A percentile compares a stretch with the other conserved stretches of the same genome.
Conservation (phyloP, 2,888 invertebrate genomes). For the Bembecia ichneumoniformis region DNA sequence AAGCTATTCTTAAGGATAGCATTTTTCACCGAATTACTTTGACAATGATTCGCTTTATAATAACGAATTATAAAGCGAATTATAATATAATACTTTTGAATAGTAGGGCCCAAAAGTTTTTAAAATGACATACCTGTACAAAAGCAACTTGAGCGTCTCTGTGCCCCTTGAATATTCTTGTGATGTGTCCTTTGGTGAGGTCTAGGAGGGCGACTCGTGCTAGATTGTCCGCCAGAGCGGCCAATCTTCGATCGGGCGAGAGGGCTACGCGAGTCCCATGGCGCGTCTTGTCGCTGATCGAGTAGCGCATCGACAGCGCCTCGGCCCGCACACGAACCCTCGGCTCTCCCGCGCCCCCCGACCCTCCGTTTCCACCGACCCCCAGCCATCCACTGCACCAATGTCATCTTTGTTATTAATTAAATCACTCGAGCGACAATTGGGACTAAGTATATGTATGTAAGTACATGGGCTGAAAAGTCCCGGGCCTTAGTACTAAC, state of each 20-base stretch:
- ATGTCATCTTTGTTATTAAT: no score
- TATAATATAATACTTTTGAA: no score
- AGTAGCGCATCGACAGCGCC: slow-evolving; percentile 83
- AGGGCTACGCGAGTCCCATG: slow-evolving; percentile 81
- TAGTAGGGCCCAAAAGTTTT: neutral
- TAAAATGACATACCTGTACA: slow-evolving; percentile 77
- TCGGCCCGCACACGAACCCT: slow-evolving; percentile 74
- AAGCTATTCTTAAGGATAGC: no score
- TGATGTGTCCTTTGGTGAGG: slow-evolving; percentile 81
- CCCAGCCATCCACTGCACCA: slow-evolving; percentile 58
- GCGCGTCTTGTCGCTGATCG: slow-evolving; percentile 84
- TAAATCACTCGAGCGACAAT: no score
- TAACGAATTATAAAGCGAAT: no score
- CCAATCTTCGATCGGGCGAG: slow-evolving; percentile 85
- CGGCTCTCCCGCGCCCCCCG: slow-evolving; percentile 42
- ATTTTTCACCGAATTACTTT: no score
- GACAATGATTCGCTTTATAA: no score
- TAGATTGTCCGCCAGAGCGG: slow-evolving; percentile 86
- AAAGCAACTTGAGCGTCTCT: slow-evolving; percentile 96
- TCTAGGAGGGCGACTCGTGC: slow-evolving; percentile 92
- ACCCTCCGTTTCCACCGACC: slow-evolving; percentile 40
- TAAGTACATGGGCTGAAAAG: no score
- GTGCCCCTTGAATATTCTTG: slow-evolving; percentile 96
- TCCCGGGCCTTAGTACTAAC: no score
- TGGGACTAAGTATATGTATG: no score